Conservation (phyloP, 2,113 vertebrate genomes). For the Oxygymnocypris stewartii region DNA sequence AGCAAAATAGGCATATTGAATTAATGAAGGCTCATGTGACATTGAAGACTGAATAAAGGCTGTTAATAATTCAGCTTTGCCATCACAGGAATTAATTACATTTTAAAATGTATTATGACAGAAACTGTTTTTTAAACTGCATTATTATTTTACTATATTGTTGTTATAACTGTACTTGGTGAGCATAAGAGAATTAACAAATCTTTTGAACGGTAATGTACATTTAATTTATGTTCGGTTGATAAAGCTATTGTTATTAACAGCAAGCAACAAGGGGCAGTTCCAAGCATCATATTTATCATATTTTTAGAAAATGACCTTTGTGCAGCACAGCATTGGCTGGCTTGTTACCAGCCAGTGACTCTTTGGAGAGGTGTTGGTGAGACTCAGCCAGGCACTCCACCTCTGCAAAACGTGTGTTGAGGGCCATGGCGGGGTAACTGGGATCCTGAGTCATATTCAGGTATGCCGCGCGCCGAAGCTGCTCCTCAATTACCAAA, state of each 20-base stretch:
- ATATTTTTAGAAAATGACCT: constrained; percentile 71
- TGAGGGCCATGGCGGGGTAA: constrained; percentile 95
- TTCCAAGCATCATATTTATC: neutral
- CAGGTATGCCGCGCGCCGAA: constrained; percentile 92
- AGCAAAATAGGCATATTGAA: neutral
- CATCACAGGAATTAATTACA: neutral
- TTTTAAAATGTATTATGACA: neutral
- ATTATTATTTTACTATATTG: no score
- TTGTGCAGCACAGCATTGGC: constrained; percentile 96
- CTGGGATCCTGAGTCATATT: constrained; percentile 97
- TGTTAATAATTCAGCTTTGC: neutral
- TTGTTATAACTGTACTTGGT: neutral
- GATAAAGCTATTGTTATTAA: neutral
- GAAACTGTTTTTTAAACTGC: no score
- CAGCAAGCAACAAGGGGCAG: neutral
- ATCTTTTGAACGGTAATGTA: neutral
- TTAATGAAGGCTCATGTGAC: neutral
- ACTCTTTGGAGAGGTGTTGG: constrained; percentile 98
- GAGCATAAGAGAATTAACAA: neutral
- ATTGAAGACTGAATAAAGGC: neutral
- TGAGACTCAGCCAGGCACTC: constrained; percentile 98
- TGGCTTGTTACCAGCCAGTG: constrained; percentile 94
- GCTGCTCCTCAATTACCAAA: constrained; percentile 96
- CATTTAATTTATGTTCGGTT: neutral
- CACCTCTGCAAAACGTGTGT: constrained; percentile 92